Percentiles rank a stretch among this genome's conserved stretches.
These are phyloP conservation scores for Tricholauxania praeusta DNA, from an alignment of 2,888 invertebrate genomes.

Conservation along the genomic window DNA sequence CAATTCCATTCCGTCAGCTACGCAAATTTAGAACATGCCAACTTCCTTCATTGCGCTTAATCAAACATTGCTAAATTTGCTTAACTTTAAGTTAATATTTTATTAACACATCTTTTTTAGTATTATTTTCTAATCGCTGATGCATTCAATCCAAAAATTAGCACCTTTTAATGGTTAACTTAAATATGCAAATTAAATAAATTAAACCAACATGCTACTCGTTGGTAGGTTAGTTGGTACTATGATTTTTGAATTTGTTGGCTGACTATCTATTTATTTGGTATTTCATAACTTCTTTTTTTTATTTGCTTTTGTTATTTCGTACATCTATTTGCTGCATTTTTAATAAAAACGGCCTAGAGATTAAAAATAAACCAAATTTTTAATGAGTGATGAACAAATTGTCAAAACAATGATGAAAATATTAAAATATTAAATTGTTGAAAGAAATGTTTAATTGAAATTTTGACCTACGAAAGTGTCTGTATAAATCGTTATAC, in stretches of 20 bases:
- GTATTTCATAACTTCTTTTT: conserved; percentile 4
- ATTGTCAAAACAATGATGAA: too few species aligned
- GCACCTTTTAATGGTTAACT: conserved; percentile 22
- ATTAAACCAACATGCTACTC: not conserved
- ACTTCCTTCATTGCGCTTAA: too few species aligned
- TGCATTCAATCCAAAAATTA: conserved; percentile 28
- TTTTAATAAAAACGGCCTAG: conserved; percentile 2
- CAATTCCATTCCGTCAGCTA: not conserved
- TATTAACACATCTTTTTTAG: too few species aligned
- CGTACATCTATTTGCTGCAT: not conserved
- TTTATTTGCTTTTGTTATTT: not conserved
- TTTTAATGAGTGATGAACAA: too few species aligned
- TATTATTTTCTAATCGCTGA: not conserved
- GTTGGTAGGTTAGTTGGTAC: conserved; percentile 7
- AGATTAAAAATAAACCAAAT: not conserved
- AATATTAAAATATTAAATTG: too few species aligned
- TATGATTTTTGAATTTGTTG: not conserved
- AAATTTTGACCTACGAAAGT: too few species aligned
- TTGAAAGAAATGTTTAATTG: too few species aligned
- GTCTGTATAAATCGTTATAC: too few species aligned
- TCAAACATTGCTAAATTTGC: too few species aligned
- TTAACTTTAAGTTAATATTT: too few species aligned
- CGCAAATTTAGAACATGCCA: not conserved
- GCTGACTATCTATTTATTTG: not conserved
- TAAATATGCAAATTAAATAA: conserved; percentile 32